Conservation (phyloP, 2,797 vertebrate genomes). For the Acanthornis magna region DNA sequence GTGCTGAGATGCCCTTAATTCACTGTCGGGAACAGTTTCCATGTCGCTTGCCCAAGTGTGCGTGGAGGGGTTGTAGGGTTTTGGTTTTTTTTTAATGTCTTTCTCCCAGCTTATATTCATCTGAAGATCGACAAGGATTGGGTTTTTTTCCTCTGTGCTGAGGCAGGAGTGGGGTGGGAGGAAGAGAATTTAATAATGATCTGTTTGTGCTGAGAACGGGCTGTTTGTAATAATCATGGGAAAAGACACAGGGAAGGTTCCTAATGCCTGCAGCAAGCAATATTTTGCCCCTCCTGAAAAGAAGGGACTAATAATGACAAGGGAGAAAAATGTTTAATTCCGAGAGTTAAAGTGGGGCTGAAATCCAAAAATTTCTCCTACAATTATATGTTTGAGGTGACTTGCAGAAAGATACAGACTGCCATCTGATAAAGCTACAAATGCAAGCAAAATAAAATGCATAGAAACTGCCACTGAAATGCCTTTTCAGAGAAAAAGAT, state of each 20-base stretch:
- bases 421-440: conserved; percentile 20
- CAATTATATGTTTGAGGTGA: neutral
- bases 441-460: neutral
- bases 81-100: neutral
- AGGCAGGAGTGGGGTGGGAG: conserved; percentile 6
- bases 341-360: neutral
- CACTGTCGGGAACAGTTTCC: neutral
- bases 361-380: neutral
- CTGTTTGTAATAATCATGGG: neutral
- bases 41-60: neutral
- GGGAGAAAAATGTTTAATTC: neutral
- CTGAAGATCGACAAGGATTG: neutral
- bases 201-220: neutral
- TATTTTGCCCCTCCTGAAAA: neutral
- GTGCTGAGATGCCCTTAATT: neutral
- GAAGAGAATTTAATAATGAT: conserved; percentile 13
- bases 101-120: neutral
- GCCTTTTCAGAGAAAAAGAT: conserved; percentile 13
- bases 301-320: neutral
- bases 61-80: neutral
- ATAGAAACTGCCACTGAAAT: neutral
- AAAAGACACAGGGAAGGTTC: neutral
- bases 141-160: neutral
- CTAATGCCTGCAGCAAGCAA: neutral
- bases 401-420: neutral